These are phyloP conservation scores for Atherix ibis DNA, from an alignment of 2,888 invertebrate genomes.

Conservation along the genomic window DNA sequence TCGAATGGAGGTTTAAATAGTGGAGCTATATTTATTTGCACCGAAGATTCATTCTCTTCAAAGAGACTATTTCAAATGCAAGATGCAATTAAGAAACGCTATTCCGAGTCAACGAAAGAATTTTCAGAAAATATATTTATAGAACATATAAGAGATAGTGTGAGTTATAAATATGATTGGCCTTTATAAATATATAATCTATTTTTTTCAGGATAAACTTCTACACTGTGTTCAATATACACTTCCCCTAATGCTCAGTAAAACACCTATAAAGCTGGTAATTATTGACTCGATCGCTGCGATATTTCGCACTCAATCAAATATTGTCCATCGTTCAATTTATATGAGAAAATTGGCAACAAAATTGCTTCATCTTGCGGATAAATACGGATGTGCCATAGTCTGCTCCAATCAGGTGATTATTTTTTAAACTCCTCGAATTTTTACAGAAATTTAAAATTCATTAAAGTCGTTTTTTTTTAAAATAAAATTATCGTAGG, in stretches of 20 bases:
- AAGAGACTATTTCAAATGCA: slow-evolving; percentile 44
- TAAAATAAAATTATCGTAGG: no score
- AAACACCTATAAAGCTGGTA: neutral
- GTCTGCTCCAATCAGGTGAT: neutral
- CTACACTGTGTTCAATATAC: neutral
- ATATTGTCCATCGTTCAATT: neutral
- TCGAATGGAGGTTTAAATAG: slow-evolving; percentile 36
- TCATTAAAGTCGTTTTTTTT: no score
- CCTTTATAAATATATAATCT: no score
- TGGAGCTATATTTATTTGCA: slow-evolving; percentile 51
- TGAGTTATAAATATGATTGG: no score
- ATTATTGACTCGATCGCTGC: neutral
- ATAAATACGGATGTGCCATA: neutral
- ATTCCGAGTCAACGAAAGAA: slow-evolving; percentile 21
- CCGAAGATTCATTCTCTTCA: slow-evolving; percentile 57
- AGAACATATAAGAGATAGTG: slow-evolving; percentile 43
- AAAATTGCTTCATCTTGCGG: neutral
- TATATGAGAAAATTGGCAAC: neutral
- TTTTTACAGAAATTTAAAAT: neutral
- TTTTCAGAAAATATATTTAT: slow-evolving; percentile 47
- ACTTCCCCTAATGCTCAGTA: neutral
- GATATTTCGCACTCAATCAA: neutral
- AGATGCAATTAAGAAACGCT: slow-evolving; percentile 25
- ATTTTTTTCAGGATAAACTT: neutral
- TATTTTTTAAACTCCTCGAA: neutral